Evolutionary conservation across 2,113 vertebrate species (phyloP).

Genomic region (Phylloscopus whistleri): DNA sequence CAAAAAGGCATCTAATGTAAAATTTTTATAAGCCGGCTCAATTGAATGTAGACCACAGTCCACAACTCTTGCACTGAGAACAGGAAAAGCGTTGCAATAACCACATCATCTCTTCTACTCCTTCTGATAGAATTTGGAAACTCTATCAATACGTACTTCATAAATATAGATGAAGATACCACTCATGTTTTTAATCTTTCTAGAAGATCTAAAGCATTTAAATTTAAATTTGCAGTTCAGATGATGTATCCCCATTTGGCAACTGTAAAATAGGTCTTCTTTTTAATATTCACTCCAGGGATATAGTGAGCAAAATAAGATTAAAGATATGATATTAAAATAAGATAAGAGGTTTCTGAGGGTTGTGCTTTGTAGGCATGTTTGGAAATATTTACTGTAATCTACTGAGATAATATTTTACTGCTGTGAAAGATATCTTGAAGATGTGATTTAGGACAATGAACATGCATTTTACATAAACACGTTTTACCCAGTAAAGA

Average conservation of each 20-base stretch:
- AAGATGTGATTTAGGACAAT: constrained; percentile 9
- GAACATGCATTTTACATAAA: not conserved
- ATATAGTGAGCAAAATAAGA: constrained; percentile 44
- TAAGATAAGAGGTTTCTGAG: constrained; percentile 31
- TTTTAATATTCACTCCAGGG: constrained; percentile 39
- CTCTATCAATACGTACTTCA: not conserved
- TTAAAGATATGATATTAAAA: constrained; percentile 46
- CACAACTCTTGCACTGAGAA: not conserved
- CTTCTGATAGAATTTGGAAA: not conserved
- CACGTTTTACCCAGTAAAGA: not conserved
- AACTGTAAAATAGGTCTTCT: constrained; percentile 43
- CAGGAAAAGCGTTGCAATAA: not conserved
- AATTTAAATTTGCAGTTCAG: constrained; percentile 48
- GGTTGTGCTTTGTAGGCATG: not conserved
- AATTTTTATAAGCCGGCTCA: not conserved
- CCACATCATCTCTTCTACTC: not conserved
- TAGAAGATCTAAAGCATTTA: constrained; percentile 54
- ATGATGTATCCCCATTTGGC: constrained; percentile 42
- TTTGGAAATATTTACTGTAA: constrained; percentile 16
- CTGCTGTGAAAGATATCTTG: constrained; percentile 6
- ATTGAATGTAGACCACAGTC: not conserved
- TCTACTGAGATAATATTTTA: not conserved
- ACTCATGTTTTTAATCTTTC: not conserved
- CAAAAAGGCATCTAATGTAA: not conserved
- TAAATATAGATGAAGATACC: constrained; percentile 51